Evolutionary conservation across 1,140 invertebrate species (phyloP).

Genomic region (Caenorhabditis inopinata): DNA sequence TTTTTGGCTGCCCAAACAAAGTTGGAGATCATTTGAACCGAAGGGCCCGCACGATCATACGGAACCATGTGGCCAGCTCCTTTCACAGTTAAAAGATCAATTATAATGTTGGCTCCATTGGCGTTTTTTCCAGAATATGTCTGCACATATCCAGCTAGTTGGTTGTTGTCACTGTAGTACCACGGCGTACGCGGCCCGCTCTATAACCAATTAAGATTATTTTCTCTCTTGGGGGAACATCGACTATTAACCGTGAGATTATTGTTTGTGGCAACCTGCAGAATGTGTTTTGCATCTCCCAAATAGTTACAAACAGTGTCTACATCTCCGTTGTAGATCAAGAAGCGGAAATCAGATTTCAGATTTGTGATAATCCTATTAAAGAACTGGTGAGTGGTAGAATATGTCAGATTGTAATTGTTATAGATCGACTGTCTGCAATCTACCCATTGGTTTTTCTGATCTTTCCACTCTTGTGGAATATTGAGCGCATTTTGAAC

Average conservation of each 20-base stretch:
- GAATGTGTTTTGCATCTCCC: slow-evolving; percentile 70
- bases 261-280: slow-evolving; percentile 26
- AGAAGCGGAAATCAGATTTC: slow-evolving; percentile 41
- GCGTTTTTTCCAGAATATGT: slow-evolving; percentile 28
- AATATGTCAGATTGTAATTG: slow-evolving; percentile 40
- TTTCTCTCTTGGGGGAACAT: background rate
- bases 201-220: background rate
- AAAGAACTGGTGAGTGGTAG: slow-evolving; percentile 31
- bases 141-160: slow-evolving; percentile 46
- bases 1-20: slow-evolving; percentile 48
- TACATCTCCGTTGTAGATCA: slow-evolving; percentile 71
- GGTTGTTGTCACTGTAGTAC: slow-evolving; percentile 22
- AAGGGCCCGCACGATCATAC: slow-evolving; percentile 68
- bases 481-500: slow-evolving; percentile 49
- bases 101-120: slow-evolving; percentile 11
- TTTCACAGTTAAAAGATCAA: slow-evolving; percentile 52
- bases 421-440: slow-evolving; percentile 48
- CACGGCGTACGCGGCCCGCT: background rate
- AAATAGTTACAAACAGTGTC: slow-evolving; percentile 71
- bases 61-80: slow-evolving; percentile 72
- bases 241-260: background rate
- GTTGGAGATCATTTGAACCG: slow-evolving; percentile 67
- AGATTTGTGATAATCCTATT: slow-evolving; percentile 37
- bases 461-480: slow-evolving; percentile 26
- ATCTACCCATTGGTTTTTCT: slow-evolving; percentile 32